Base-by-base conservation (phyloP, 2,797 vertebrate genomes). In the Clarias fuscus region DNA sequence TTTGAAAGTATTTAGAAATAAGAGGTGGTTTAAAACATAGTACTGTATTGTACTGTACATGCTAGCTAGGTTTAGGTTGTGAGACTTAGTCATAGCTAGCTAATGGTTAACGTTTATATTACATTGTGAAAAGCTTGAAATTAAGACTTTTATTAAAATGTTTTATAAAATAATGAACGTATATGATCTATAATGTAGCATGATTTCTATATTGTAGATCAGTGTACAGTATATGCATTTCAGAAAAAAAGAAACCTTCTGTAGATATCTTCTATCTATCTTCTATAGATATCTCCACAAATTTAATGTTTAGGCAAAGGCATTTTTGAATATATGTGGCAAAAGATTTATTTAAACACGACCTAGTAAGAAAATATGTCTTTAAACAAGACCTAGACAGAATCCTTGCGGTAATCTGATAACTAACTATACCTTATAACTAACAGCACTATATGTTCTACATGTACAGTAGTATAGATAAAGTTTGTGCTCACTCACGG, bases 401-500 rank as follows among this genome's bases (percentile, higher is more conserved):
- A 58, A 76, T 20, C n/a, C 27, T n/a, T 58, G 40, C 7, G 40
- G 14, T n/a, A 17, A 58, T 77, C n/a, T 27, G 10, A 48, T 48
- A 13, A 48, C 48, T 11, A 48, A 11, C 11, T 48, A 48, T 48
- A 13, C 43, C 10, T 10, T 48, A 48, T 11, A 59, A 77, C 3
- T 20, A 18, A 17, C 27, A 33, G 53, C 13, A n/a, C 40, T 18
- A 76, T 18, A 77, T 58, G n/a, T n/a, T 56, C 20, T 37, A 2
- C 14, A 61, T 61, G 30, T 5, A 37, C 37, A 37, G 37, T 37
- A 22, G 27, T 61, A 59, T 20, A 30, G 73, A 78, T 59, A 6
- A 13, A 24, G 10, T 78, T 61, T 37, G 22, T 80, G 30, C 43
- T 48, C n/a, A 89, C 95, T 97, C 92, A 98, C 97, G 94, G 81